Percentiles rank a stretch among this genome's conserved stretches.
Evolutionary conservation across 2,888 invertebrate genomes (phyloP).

Genomic region (Esperia sulphurella): DNA sequence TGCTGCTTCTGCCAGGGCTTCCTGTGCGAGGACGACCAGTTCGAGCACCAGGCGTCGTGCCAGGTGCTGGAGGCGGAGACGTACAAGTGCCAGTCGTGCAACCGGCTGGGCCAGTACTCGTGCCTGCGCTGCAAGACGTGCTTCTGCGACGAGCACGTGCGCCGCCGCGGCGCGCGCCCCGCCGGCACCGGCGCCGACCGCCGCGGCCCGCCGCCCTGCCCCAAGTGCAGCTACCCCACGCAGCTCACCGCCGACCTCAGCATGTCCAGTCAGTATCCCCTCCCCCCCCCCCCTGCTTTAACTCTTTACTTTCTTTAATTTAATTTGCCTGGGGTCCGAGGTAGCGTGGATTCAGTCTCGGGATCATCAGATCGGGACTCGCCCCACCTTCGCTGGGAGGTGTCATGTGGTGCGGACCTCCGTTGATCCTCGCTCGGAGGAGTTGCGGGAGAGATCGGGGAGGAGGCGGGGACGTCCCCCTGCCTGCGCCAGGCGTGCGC

Average conservation of each 20-base stretch:
- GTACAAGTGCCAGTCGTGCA: slow-evolving; percentile 97
- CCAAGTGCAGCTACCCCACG: slow-evolving; percentile 96
- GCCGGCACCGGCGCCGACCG: slow-evolving; percentile 43
- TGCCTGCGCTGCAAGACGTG: slow-evolving; percentile 97
- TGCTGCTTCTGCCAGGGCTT: slow-evolving; percentile 95
- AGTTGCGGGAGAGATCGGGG: too few species aligned
- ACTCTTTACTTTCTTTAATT: too few species aligned
- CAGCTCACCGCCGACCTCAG: slow-evolving; percentile 95
- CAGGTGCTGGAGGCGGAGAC: slow-evolving; percentile 97
- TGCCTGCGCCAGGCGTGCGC: too few species aligned
- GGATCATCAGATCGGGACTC: too few species aligned
- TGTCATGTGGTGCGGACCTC: too few species aligned
- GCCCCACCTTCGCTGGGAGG: too few species aligned
- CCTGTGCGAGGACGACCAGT: slow-evolving; percentile 96
- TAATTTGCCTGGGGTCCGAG: too few species aligned
- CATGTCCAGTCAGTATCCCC: slow-evolving; percentile 89
- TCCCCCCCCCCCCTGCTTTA: too few species aligned
- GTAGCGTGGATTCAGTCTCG: too few species aligned
- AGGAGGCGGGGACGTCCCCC: too few species aligned
- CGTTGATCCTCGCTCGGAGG: too few species aligned
- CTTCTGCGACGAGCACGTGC: slow-evolving; percentile 97
- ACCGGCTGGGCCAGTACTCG: slow-evolving; percentile 95
- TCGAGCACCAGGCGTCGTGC: slow-evolving; percentile 98
- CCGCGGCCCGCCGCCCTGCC: slow-evolving; percentile 84
- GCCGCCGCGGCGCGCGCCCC: slow-evolving; percentile 72